These are phyloP conservation scores for Chaetogeoica ovagalla DNA, from an alignment of 2,888 invertebrate species.

Conservation along the genomic window DNA sequence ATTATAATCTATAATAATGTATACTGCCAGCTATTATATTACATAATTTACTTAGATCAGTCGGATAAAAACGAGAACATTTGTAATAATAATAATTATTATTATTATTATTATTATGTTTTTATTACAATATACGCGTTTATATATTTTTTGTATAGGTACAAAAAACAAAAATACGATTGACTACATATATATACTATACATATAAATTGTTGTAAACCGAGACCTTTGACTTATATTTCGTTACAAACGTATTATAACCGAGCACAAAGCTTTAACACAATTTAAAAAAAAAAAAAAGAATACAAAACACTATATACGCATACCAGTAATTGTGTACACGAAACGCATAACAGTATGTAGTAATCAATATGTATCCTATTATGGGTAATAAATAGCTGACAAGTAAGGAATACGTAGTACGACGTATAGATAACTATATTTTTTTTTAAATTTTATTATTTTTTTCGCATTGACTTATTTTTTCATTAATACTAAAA, in stretches of 20 bases:
- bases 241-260: conserved; percentile 3
- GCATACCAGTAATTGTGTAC: too few relatives aligned
- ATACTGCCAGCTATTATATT: too few relatives aligned
- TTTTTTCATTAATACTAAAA: too few relatives aligned
- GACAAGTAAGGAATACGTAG: background rate
- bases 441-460: too few relatives aligned
- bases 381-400: background rate
- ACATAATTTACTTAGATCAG: background rate
- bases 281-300: background rate
- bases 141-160: too few relatives aligned
- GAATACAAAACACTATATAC: background rate
- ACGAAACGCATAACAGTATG: background rate
- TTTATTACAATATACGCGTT: background rate
- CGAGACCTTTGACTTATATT: background rate
- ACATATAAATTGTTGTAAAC: background rate
- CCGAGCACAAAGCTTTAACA: too few relatives aligned
- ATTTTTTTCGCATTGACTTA: too few relatives aligned
- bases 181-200: background rate
- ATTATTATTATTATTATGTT: background rate
- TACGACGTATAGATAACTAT: background rate
- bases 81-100: too few relatives aligned
- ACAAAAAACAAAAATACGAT: too few relatives aligned
- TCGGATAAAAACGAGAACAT: background rate
- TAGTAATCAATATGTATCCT: background rate
- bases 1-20: too few relatives aligned